Evolutionary conservation across 2,888 invertebrate genomes (phyloP), one percentile per base, ranked within the genome.

Genomic region (Lottia gigantea): DNA sequence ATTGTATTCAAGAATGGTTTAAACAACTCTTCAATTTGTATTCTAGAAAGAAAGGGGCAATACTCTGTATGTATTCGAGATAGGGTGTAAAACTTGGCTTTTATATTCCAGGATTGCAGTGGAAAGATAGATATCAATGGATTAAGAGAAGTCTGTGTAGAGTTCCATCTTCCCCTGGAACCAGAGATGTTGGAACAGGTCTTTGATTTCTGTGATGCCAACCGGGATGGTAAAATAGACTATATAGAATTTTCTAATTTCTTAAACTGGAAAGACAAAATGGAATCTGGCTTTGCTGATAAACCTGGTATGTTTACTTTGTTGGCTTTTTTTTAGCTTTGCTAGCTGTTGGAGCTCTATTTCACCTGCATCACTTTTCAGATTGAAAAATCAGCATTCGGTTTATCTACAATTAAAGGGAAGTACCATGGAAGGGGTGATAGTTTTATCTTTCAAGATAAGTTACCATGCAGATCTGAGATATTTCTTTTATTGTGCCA

Each of bases 201-300:
- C 46, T 79, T 88, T 78, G 82, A 85, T 66, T 86, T 82, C 71
- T 88, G 88, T 78, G 88, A 88, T 74, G 73, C 71, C 0, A 83
- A 87, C 76, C 75, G 73, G 16, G 85, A 86, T 76, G 88, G 88
- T 1, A 74, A 73, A 68, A 87, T 88, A 62, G 81, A 85, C 78
- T 88, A 87, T 71, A 67, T 82, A n/a, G 86, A 87, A 76, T 88
- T 88, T 76, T 76, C 83, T 63, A 88, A 88, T 78, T 88, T 88
- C 77, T 82, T 88, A 26, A 88, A 88, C 82, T 87, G 86, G 86
- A 87, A 86, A 74, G 86, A 87, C 61, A 87, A 85, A 73, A 81
- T 87, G 82, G 83, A 85, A 11, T 79, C 82, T 66, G 87, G 86
- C 19, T 71, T 85, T 63, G 75, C 67, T 19, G 63, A 63, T 45